Percentiles rank a stretch among this genome's conserved stretches.
phyloP scores from a whole-genome alignment of 2,888 invertebrate genomes.

The Drosophila emarginata region DNA sequence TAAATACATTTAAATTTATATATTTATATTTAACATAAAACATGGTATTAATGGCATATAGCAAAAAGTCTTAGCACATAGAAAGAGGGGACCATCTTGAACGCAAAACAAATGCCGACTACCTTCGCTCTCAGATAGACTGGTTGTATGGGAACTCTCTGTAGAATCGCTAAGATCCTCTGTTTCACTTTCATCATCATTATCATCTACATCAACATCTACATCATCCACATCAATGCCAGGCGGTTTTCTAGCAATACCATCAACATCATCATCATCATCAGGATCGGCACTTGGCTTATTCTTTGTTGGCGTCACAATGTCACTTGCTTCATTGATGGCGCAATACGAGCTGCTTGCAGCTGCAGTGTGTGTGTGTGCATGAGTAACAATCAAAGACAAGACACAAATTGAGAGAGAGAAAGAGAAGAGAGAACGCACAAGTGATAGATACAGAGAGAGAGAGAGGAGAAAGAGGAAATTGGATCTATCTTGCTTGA shows the following conservation, averaged over 20 bases:
- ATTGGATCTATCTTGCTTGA: conserved; percentile 34
- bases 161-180: conserved; percentile 83
- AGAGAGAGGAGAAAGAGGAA: conserved; percentile 29
- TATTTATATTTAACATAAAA: not conserved
- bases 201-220: conserved; percentile 42
- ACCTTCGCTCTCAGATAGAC: conserved; percentile 79
- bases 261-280: conserved; percentile 33
- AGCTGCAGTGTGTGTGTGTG: conserved; percentile 66
- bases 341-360: conserved; percentile 58
- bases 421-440: conserved; percentile 22
- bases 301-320: conserved; percentile 11
- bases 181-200: conserved; percentile 74
- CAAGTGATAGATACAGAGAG: conserved; percentile 21
- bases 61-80: conserved; percentile 41
- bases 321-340: conserved; percentile 27
- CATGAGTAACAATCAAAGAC: conserved; percentile 57
- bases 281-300: conserved; percentile 14
- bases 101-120: conserved; percentile 55
- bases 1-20: not conserved
- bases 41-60: not conserved
- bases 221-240: conserved; percentile 41
- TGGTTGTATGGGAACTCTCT: conserved; percentile 82
- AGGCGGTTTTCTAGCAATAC: conserved; percentile 5
- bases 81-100: conserved; percentile 21
- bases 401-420: conserved; percentile 62